Evolutionary conservation across 1,140 invertebrate species (phyloP), one percentile per base, ranked within the genome.

Genomic region (Zaprionus taronus): DNA sequence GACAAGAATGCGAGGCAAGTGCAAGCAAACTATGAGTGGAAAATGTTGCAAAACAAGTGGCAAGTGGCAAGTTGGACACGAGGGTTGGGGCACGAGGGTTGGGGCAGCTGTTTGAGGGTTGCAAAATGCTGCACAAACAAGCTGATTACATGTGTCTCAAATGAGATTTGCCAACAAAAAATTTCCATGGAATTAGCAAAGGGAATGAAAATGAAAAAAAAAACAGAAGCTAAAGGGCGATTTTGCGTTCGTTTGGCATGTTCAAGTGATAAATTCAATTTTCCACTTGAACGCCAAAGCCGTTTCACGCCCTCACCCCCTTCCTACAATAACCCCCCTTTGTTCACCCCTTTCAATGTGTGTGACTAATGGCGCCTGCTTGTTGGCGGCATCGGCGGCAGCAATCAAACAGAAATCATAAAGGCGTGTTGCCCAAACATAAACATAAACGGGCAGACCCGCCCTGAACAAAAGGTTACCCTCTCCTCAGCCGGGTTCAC

Each of bases 251-350:
- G 84, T 69, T 79, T 90, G 81, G 79, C 84, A 90, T 84, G 81
- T 90, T 90, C 85, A 90, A 90, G 85, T 90, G 85, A 90, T 90
- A 90, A 90, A 90, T 90, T 90, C 85, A 90, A 90, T 90, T 90
- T 90, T 90, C 85, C 85, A 90, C 85, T 90, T 90, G 86, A 90
- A 75, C 81, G 86, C 79, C 70, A 75, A 56, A 71, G 71, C 69
- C 62, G 56, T 36, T 51, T 53, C 60, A 41, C 64, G 26, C 47
- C 44, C 55, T 6, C 1, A 17, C 53, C 26, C 41, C 49, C n/a
- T 2, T n/a, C 24, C 28, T 20, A 2, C 7, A 12, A 5, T 24
- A 22, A 28, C 24, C 17, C 34, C 22, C n/a, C n/a, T n/a, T n/a
- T n/a, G n/a, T n/a, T n/a, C n/a, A 22, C 12, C 14, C 47, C 31